Evolutionary conservation across 2,888 invertebrate genomes (phyloP).

Genomic region (Epicampocera succincta): DNA sequence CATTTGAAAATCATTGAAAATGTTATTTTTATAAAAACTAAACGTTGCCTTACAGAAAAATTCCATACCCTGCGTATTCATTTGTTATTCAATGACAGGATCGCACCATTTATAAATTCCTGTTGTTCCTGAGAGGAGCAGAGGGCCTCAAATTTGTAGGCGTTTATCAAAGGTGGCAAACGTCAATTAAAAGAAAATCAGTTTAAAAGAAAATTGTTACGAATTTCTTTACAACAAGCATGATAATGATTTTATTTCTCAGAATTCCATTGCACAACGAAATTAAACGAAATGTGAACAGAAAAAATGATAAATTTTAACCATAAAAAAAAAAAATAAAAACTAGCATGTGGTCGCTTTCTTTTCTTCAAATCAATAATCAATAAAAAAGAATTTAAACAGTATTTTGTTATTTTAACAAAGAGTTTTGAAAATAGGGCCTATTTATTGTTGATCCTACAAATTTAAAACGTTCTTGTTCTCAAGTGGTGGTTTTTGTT

Average conservation of each 20-base stretch:
- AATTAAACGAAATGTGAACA: conserved; percentile 49
- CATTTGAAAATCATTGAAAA: conserved; percentile 72
- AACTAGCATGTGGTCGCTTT: conserved; percentile 65
- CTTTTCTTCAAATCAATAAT: conserved; percentile 45
- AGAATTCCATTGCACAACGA: conserved; percentile 61
- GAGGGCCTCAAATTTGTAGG: conserved; percentile 69
- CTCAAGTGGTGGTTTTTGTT: conserved; percentile 50
- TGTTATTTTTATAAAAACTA: neutral
- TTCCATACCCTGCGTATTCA: too few relatives aligned
- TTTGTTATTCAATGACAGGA: too few relatives aligned
- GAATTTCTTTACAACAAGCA: conserved; percentile 53
- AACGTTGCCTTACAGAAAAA: too few relatives aligned
- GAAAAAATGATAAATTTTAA: conserved; percentile 60
- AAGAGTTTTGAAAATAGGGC: conserved; percentile 29
- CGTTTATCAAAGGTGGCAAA: conserved; percentile 75
- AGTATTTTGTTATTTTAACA: conserved; percentile 13
- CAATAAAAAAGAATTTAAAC: conserved; percentile 27
- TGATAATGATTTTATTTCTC: conserved; percentile 61
- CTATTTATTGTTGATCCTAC: conserved; percentile 35
- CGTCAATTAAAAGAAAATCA: conserved; percentile 77
- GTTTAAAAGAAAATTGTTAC: conserved; percentile 53
- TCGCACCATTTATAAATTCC: too few relatives aligned
- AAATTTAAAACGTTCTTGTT: conserved; percentile 33
- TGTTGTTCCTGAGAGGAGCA: neutral
- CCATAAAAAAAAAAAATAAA: conserved; percentile 28